These are phyloP conservation scores for Sylvicola fuscatus DNA, from an alignment of 2,888 invertebrate genomes.

Conservation along the genomic window DNA sequence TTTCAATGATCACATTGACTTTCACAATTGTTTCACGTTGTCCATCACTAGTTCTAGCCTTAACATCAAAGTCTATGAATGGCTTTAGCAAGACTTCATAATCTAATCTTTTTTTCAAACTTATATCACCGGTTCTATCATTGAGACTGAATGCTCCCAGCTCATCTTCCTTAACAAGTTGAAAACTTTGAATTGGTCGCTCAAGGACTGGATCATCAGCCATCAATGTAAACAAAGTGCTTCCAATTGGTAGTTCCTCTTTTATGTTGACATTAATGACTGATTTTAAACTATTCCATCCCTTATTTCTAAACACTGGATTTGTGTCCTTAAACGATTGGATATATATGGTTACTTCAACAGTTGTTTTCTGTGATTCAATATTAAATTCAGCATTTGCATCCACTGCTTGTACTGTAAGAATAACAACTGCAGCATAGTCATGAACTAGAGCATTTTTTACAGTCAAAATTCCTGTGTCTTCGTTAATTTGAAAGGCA, in stretches of 20 bases:
- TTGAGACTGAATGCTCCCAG: constrained; percentile 34
- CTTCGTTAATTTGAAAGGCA: constrained; percentile 46
- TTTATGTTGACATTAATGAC: constrained; percentile 43
- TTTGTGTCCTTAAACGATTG: constrained; percentile 58
- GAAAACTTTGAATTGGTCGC: constrained; percentile 36
- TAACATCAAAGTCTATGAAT: constrained; percentile 33
- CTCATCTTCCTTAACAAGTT: constrained; percentile 31
- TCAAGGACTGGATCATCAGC: constrained; percentile 51
- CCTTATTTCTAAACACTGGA: constrained; percentile 48
- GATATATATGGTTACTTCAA: constrained; percentile 55
- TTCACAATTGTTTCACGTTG: constrained; percentile 39
- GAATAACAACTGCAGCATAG: constrained; percentile 48
- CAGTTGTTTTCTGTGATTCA: constrained; percentile 38
- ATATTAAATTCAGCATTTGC: constrained; percentile 44
- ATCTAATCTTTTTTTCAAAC: constrained; percentile 51
- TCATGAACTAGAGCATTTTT: constrained; percentile 49
- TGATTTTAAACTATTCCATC: constrained; percentile 51
- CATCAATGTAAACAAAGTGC: constrained; percentile 42
- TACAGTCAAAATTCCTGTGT: constrained; percentile 44
- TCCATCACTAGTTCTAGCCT: constrained; percentile 24
- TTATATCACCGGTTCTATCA: constrained; percentile 50
- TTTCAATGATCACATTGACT: constrained; percentile 45
- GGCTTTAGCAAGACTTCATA: constrained; percentile 48
- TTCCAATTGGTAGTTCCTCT: constrained; percentile 58
- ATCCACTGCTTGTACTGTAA: constrained; percentile 50